These are phyloP conservation scores for Adelosebastes latens DNA, from an alignment of 2,797 vertebrate genomes.

Conservation along the genomic window DNA sequence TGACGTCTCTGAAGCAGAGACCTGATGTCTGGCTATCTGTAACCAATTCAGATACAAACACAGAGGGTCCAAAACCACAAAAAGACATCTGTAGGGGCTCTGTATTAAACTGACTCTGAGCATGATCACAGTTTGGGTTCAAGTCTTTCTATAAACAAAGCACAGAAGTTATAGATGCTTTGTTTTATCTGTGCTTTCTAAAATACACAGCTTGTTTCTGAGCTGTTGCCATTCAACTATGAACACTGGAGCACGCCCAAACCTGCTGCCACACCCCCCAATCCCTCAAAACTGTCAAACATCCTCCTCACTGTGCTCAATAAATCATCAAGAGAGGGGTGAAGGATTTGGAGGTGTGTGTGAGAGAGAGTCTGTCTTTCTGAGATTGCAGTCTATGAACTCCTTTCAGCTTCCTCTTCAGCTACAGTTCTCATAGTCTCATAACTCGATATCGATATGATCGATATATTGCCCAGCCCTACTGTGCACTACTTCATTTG, in stretches of 20 bases:
- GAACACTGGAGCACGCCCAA: conserved; percentile 6
- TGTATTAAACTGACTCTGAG: neutral
- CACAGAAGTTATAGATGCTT: neutral
- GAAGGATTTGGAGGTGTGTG: neutral
- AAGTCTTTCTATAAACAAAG: neutral
- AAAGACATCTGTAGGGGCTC: neutral
- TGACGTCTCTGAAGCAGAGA: neutral
- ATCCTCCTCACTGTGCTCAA: neutral
- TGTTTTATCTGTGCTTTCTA: neutral
- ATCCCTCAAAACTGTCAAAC: neutral
- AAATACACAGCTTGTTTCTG: neutral
- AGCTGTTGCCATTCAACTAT: neutral
- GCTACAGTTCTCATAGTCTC: too few species aligned
- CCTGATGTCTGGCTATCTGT: neutral
- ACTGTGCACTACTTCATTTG: neutral
- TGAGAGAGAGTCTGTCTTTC: too few species aligned
- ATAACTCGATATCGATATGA: too few species aligned
- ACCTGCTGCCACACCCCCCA: conserved; percentile 16
- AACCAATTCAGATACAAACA: neutral
- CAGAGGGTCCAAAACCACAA: neutral
- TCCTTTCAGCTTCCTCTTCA: too few species aligned
- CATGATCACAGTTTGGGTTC: neutral
- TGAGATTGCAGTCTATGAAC: too few species aligned
- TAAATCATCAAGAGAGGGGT: conserved; percentile 32
- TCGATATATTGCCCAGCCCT: too few species aligned